phyloP scores from a whole-genome alignment of 2,797 vertebrate species.

The Aeoliscus strigatus region DNA sequence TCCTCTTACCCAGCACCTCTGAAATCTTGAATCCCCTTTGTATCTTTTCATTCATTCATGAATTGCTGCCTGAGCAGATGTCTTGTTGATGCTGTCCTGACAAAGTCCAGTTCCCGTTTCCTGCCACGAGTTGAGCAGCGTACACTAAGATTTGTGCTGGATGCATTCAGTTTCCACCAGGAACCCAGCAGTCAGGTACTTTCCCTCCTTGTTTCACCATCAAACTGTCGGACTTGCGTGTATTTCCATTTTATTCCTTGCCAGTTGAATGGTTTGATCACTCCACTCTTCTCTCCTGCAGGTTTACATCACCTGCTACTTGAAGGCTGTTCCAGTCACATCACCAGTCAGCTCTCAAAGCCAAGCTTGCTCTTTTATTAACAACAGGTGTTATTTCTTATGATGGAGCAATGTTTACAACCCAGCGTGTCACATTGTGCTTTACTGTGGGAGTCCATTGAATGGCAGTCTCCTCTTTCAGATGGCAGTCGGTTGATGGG shows the following conservation, averaged over 20 bases:
- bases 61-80: no score
- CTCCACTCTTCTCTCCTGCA: slow-evolving; percentile 17
- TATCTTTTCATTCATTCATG: neutral
- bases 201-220: no score
- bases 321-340: slow-evolving; percentile 53
- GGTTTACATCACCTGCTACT: slow-evolving; percentile 65
- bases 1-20: neutral
- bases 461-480: slow-evolving; percentile 18
- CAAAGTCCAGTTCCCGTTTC: slow-evolving; percentile 60
- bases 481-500: slow-evolving; percentile 68
- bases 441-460: no score
- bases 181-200: slow-evolving; percentile 47
- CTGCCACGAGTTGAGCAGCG: slow-evolving; percentile 49
- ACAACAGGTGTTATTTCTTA: slow-evolving; percentile 43
- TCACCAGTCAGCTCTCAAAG: slow-evolving; percentile 25
- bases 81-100: slow-evolving; percentile 55
- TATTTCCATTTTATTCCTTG: neutral
- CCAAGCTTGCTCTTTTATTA: slow-evolving; percentile 66
- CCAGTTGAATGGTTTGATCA: neutral
- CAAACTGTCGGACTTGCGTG: neutral
- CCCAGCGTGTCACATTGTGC: no score
- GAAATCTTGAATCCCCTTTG: neutral
- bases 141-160: slow-evolving; percentile 56
- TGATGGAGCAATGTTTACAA: no score
- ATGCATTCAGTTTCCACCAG: slow-evolving; percentile 65